Evolutionary conservation across 2,888 invertebrate genomes (phyloP).

Genomic region (Ptychoptera albimana): DNA sequence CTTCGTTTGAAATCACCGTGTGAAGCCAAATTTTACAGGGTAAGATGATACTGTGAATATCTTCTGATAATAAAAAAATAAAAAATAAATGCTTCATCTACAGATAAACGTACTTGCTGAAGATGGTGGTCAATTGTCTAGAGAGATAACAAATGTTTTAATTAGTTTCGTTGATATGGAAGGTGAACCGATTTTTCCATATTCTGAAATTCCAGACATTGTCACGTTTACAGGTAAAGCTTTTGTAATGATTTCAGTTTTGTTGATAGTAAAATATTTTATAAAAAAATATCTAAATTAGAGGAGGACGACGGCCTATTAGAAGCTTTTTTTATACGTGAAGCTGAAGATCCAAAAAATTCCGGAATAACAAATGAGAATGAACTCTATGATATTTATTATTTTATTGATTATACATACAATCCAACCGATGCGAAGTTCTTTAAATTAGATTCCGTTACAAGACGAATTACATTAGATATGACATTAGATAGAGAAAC

Average conservation of each 20-base stretch:
- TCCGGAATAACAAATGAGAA: conserved; percentile 22
- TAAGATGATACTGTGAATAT: conserved; percentile 6
- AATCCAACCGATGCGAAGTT: conserved; percentile 11
- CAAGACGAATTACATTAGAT: conserved; percentile 26
- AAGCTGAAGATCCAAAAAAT: conserved; percentile 34
- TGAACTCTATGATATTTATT: conserved; percentile 31
- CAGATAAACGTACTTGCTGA: conserved; percentile 34
- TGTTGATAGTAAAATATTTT: too few species aligned
- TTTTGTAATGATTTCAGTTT: background rate
- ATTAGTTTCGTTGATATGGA: conserved; percentile 5
- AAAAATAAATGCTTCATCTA: conserved; percentile 5
- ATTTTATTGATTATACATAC: conserved; percentile 31
- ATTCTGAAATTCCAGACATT: conserved; percentile 5
- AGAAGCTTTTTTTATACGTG: conserved; percentile 24
- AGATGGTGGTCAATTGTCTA: conserved; percentile 25
- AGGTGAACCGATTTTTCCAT: conserved; percentile 4
- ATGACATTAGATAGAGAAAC: conserved; percentile 32
- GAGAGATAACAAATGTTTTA: background rate
- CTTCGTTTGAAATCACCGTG: conserved; percentile 11
- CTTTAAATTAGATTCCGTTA: conserved; percentile 23
- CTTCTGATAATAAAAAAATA: conserved; percentile 1
- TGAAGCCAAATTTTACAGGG: conserved; percentile 12
- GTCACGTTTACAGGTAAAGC: conserved; percentile 2
- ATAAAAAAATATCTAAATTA: conserved; percentile 16
- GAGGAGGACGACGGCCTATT: conserved; percentile 29